Conservation (phyloP, 2,797 vertebrate species). For the Brachymystax lenok region DNA sequence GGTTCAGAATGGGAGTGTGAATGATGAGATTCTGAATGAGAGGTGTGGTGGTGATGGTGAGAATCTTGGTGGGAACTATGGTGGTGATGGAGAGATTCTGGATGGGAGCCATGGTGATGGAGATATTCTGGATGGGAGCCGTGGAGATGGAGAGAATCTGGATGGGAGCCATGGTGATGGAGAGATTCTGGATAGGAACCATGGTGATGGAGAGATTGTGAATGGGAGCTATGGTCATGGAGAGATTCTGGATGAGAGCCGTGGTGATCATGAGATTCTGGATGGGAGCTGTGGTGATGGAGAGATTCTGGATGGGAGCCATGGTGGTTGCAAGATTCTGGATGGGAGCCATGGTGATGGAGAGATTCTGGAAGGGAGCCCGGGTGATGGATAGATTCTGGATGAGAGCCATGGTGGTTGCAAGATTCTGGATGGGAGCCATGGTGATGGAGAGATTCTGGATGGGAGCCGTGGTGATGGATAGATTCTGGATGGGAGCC, state of each 20-base stretch:
- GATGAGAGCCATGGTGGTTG: constrained; percentile 16
- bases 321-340: constrained; percentile 7
- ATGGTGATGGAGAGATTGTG: constrained; percentile 16
- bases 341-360: constrained; percentile 13
- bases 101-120: constrained; percentile 19
- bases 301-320: constrained; percentile 4
- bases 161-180: constrained; percentile 22
- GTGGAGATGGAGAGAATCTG: neutral
- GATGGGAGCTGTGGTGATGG: neutral
- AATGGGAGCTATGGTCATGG: constrained; percentile 21
- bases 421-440: constrained; percentile 14
- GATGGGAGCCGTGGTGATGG: constrained; percentile 8
- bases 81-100: neutral
- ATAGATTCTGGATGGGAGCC: neutral
- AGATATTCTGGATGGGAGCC: neutral
- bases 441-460: constrained; percentile 7
- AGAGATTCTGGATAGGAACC: neutral
- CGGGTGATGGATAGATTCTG: constrained; percentile 6
- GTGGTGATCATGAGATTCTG: neutral
- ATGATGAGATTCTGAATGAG: constrained; percentile 10
- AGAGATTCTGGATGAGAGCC: neutral
- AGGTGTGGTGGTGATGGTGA: constrained; percentile 6
- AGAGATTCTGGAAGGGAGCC: neutral
- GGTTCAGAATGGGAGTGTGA: constrained; percentile 19
- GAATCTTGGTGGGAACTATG: constrained; percentile 6